Conservation (phyloP, 2,797 vertebrate genomes). For the Margarornis squamiger region DNA sequence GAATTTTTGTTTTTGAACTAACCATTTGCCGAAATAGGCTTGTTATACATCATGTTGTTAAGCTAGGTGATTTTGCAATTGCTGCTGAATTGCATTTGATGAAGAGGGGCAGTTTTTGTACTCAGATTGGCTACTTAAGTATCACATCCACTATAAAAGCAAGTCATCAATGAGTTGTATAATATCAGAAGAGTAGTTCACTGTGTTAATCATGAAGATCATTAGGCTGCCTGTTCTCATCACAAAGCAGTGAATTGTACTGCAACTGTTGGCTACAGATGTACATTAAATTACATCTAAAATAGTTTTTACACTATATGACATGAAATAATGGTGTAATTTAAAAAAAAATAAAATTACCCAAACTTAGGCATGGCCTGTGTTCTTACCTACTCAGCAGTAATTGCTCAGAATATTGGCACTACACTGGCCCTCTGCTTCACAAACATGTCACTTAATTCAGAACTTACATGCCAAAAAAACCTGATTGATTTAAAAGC, state of each 20-base stretch:
- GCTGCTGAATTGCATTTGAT: neutral
- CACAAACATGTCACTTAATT: neutral
- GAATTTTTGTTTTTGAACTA: neutral
- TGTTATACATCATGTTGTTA: neutral
- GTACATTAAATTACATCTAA: neutral
- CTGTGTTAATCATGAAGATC: neutral
- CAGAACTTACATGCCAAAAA: neutral
- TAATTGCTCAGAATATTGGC: neutral
- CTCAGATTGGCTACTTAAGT: neutral
- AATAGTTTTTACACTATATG: fast-evolving
- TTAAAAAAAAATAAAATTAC: neutral
- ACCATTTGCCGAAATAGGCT: neutral
- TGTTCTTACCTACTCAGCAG: neutral
- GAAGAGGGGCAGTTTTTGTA: constrained; percentile 8
- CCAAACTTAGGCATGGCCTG: neutral
- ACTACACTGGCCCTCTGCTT: neutral
- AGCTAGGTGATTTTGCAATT: neutral
- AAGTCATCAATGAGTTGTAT: neutral
- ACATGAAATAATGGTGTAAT: neutral
- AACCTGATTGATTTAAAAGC: neutral
- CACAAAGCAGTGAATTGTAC: constrained; percentile 20
- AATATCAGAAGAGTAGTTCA: neutral
- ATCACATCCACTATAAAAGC: neutral
- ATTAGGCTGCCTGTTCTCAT: constrained; percentile 1
- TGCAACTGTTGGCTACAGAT: constrained; percentile 9